Evolutionary conservation across 1,140 invertebrate genomes (phyloP).

Genomic region (Aphis craccivora): DNA sequence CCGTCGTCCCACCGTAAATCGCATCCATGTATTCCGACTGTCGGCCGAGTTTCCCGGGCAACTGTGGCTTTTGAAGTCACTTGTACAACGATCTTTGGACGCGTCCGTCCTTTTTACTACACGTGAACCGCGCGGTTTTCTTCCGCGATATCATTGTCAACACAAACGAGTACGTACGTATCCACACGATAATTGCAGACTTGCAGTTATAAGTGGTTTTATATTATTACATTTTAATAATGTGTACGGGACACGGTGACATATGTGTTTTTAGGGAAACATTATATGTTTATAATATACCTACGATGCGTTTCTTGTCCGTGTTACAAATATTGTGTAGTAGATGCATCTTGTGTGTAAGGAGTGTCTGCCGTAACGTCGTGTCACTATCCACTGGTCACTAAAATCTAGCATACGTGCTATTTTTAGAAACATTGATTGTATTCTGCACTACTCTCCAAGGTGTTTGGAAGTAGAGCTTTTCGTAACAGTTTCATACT

Average conservation of each 20-base stretch:
- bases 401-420: too few relatives aligned
- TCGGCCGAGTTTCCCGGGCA: background rate
- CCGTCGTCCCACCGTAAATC: background rate
- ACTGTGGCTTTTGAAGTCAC: background rate
- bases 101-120: background rate
- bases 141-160: background rate
- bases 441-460: background rate
- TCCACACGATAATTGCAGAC: background rate
- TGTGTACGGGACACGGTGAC: background rate
- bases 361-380: background rate
- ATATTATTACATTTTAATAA: background rate
- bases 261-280: background rate
- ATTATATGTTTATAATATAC: background rate
- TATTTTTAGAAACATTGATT: background rate
- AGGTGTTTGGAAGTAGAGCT: background rate
- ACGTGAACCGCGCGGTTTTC: background rate
- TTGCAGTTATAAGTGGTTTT: background rate
- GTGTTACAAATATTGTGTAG: background rate
- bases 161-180: background rate
- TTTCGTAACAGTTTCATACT: background rate
- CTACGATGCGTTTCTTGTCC: background rate
- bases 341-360: background rate
- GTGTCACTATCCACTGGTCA: background rate
- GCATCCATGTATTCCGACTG: conserved; percentile 1
- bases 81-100: background rate